phyloP scores from a whole-genome alignment of 2,113 vertebrate genomes.

The Phodopus roborovskii region DNA sequence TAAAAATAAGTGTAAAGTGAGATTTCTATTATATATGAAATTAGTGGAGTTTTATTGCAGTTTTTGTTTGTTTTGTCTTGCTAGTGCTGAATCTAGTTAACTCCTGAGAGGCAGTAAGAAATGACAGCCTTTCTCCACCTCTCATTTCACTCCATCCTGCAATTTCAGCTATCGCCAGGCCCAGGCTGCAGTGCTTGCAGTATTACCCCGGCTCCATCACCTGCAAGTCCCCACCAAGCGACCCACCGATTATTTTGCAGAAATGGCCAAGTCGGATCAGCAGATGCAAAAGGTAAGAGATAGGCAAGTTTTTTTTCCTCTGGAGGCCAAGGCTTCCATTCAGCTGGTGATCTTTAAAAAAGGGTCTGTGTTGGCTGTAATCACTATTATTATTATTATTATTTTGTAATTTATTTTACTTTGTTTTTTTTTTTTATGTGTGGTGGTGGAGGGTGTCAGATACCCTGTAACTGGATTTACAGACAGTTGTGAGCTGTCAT shows the following conservation, averaged over 20 bases:
- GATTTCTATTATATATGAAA: constrained; percentile 16
- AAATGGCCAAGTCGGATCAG: constrained; percentile 99
- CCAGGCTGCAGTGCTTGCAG: constrained; percentile 93
- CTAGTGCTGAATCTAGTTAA: neutral
- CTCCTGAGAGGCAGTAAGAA: neutral
- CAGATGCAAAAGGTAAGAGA: constrained; percentile 97
- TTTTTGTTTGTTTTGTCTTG: constrained; percentile 45
- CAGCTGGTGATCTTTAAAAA: neutral
- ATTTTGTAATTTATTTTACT: too few species aligned
- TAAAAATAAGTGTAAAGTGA: neutral
- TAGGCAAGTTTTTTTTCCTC: neutral
- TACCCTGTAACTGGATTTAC: too few species aligned
- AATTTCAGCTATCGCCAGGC: constrained; percentile 94
- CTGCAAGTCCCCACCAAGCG: constrained; percentile 91
- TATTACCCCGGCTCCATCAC: constrained; percentile 90
- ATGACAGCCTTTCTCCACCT: neutral
- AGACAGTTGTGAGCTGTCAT: too few species aligned
- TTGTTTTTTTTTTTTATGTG: too few species aligned
- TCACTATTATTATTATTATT: neutral
- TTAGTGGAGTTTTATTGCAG: constrained; percentile 1
- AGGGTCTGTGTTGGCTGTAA: neutral
- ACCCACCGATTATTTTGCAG: constrained; percentile 97
- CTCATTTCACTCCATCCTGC: constrained; percentile 21
- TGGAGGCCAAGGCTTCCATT: neutral
- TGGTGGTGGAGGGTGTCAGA: too few species aligned